Conservation (phyloP, 2,888 invertebrate genomes). For the Mythimna vitellina region DNA sequence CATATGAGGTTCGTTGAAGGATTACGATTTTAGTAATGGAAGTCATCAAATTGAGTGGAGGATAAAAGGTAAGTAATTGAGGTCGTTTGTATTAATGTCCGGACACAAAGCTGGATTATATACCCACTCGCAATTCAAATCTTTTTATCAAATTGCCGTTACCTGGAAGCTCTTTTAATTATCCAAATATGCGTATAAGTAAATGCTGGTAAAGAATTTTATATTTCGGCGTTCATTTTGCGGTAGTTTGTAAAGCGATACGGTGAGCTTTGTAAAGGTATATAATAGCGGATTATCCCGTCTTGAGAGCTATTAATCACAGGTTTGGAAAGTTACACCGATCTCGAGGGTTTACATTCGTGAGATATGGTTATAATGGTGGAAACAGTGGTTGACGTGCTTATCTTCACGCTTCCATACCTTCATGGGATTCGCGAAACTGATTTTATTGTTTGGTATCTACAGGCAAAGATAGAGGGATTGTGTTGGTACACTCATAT, state of each 20-base stretch:
- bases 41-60: constrained; percentile 75
- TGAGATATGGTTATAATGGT: constrained; percentile 36
- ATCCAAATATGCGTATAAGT: constrained; percentile 32
- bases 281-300: constrained; percentile 68
- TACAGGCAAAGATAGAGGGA: neutral
- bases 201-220: constrained; percentile 27
- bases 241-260: constrained; percentile 61
- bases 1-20: constrained; percentile 54
- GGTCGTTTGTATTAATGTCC: constrained; percentile 70
- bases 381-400: constrained; percentile 17
- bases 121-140: constrained; percentile 46
- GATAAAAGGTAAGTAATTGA: constrained; percentile 69
- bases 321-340: constrained; percentile 74
- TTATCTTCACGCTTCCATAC: constrained; percentile 31
- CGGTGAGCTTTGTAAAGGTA: constrained; percentile 46
- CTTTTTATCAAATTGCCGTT: constrained; percentile 41
- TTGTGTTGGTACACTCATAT: too few species aligned
- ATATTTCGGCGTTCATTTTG: constrained; percentile 41
- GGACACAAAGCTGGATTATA: constrained; percentile 47
- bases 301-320: constrained; percentile 78
- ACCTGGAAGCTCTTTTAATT: constrained; percentile 48
- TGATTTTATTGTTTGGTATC: constrained; percentile 2
- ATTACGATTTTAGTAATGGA: constrained; percentile 66
- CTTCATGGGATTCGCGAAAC: neutral
- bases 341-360: constrained; percentile 59